Base-by-base conservation (phyloP, 2,113 vertebrate species). In the Zingel zingel region DNA sequence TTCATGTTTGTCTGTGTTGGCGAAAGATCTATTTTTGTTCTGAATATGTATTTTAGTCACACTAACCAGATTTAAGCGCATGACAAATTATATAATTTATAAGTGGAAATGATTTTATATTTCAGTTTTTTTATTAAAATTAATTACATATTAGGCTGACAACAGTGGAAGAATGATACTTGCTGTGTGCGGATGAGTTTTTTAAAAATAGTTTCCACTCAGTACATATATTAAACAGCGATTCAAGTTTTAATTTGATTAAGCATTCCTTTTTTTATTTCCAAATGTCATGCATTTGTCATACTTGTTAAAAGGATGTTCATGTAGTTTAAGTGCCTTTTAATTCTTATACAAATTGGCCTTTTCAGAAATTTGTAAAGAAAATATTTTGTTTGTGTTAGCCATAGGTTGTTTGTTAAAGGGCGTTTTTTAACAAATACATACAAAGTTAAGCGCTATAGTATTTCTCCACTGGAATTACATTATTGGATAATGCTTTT, bases 31-130 rank as follows among this genome's bases (percentile, higher is more conserved):
- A 39, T 51, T 78, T 85, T 63, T 77, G 39, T 64, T 33, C 56
- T 69, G 58, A 72, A 74, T 79, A 53, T 70, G 81, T 68, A 77
- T 81, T 86, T 89, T 54, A 86, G 69, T 78, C 73, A 85, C 76
- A 64, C 59, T 74, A 62, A 89, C 79, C 69, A 80, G 84, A 89
- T 77, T 87, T 87, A 79, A 65, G 58, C 79, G 81, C 84, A 54
- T 72, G 77, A 85, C 79, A 79, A 88, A 88, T 58, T 74, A 73
- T 73, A 43, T 81, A 6, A 82, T 86, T 88, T 79, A 50, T 70
- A 79, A 81, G 71, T 81, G 80, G 61, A 81, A 84, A 70, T 88
- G 79, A 92, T 88, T 79, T 7, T 65, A 76, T 61, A 68, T 81
- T 74, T 54, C 30, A 56, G 23, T 81, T 88, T 84, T 83, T 84